Conservation (phyloP, 1,140 invertebrate genomes). For the Bursaphelenchus mucronatus region DNA sequence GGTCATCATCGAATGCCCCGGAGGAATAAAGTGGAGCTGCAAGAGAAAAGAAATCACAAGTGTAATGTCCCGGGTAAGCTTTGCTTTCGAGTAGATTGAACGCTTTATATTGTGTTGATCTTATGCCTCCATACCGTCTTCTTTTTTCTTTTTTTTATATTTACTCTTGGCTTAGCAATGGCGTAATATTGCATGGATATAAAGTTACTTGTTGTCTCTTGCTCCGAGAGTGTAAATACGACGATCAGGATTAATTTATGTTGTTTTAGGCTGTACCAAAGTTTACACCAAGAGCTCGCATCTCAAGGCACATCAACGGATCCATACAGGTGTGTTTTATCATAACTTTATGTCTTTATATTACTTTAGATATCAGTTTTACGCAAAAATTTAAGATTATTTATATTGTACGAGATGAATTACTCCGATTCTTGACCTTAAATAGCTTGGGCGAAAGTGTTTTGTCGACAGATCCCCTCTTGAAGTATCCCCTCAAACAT, state of each 20-base stretch:
- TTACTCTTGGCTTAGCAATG: no score
- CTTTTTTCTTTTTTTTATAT: conserved; percentile 1
- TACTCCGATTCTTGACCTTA: no score
- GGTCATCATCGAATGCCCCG: conserved; percentile 26
- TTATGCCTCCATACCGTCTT: background rate
- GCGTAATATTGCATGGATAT: no score
- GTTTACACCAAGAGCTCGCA: conserved; percentile 98
- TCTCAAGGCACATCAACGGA: conserved; percentile 92
- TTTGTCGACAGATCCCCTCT: no score
- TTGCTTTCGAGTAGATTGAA: background rate
- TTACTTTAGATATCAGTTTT: no score
- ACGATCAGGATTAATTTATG: conserved; percentile 1
- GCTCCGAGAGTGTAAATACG: no score
- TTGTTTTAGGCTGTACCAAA: conserved; percentile 80
- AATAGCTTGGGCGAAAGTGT: no score
- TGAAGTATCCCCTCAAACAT: no score
- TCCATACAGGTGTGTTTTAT: conserved; percentile 81
- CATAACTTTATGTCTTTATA: no score
- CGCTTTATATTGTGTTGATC: conserved; percentile 3
- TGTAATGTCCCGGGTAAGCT: conserved; percentile 39
- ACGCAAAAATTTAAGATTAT: no score
- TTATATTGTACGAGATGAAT: no score
- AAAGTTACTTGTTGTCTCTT: no score
- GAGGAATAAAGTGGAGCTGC: conserved; percentile 35
- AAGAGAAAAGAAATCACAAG: conserved; percentile 34